These are phyloP conservation scores for Agapostemon virescens DNA, from an alignment of 2,888 invertebrate species.

Conservation along the genomic window DNA sequence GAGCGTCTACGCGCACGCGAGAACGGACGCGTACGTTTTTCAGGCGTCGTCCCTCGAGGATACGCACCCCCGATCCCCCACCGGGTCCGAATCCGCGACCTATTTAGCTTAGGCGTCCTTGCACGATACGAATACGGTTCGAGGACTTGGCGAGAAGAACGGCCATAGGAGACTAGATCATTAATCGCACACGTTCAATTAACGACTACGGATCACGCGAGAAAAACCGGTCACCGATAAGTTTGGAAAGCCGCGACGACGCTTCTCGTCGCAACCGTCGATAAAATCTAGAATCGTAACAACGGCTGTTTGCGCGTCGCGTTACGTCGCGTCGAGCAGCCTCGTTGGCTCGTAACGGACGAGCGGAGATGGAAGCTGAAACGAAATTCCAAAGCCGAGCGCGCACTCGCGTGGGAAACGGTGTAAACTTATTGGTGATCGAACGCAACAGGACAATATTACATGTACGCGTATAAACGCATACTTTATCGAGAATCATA, in stretches of 20 bases:
- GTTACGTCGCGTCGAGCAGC: too few species aligned
- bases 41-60: not conserved
- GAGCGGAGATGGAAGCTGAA: not conserved
- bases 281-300: too few species aligned
- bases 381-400: not conserved
- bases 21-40: not conserved
- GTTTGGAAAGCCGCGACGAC: conserved; percentile 28
- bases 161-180: conserved; percentile 50
- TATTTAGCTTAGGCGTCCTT: conserved; percentile 41
- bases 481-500: conserved; percentile 57
- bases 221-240: conserved; percentile 54
- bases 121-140: conserved; percentile 29
- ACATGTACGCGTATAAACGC: conserved; percentile 58
- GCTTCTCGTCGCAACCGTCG: not conserved
- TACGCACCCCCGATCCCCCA: conserved; percentile 30
- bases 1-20: not conserved
- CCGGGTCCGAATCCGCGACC: conserved; percentile 9
- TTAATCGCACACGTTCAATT: conserved; percentile 51
- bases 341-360: not conserved
- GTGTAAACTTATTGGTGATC: conserved; percentile 71
- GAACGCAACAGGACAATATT: conserved; percentile 76
- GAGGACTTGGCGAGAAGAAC: conserved; percentile 45
- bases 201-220: conserved; percentile 41
- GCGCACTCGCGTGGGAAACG: not conserved
- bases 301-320: too few species aligned